Evolutionary conservation across 2,113 vertebrate genomes (phyloP).

Genomic region (Phalacrocorax carbo): DNA sequence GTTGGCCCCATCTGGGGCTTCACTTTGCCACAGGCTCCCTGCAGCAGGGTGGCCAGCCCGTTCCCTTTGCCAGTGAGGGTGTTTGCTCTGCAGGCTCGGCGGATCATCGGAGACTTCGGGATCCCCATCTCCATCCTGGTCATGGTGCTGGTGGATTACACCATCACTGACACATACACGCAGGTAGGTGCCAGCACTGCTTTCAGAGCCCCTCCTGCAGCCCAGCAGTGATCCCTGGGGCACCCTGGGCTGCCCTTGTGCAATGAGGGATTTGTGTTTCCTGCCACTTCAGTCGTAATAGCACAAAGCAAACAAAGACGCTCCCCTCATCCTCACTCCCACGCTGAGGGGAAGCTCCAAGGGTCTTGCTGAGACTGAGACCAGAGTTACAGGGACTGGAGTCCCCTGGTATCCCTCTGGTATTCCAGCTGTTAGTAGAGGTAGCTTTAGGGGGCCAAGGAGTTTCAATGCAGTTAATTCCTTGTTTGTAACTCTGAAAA

Average conservation of each 20-base stretch:
- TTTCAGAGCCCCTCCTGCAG: neutral
- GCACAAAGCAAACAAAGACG: neutral
- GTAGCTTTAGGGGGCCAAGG: neutral
- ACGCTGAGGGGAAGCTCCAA: neutral
- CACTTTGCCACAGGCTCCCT: neutral
- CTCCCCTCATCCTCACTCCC: neutral
- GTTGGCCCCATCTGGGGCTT: neutral
- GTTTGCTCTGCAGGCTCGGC: constrained; percentile 81
- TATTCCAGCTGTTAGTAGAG: neutral
- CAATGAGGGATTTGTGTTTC: neutral
- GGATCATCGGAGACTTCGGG: constrained; percentile 96
- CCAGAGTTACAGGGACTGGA: neutral
- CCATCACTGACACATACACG: constrained; percentile 92
- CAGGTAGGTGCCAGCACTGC: constrained; percentile 75
- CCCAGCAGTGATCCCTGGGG: neutral
- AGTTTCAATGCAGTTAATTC: neutral
- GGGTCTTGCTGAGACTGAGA: neutral
- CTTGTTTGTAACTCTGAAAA: neutral
- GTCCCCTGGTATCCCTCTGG: neutral
- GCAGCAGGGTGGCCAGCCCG: neutral
- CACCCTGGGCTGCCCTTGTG: neutral
- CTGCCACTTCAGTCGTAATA: neutral
- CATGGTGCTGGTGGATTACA: constrained; percentile 90
- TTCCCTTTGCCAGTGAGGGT: neutral
- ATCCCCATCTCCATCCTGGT: constrained; percentile 97